Evolutionary conservation across 2,797 vertebrate species (phyloP), one percentile per base, ranked within the genome.

Genomic region (Urophycis tenuis): DNA sequence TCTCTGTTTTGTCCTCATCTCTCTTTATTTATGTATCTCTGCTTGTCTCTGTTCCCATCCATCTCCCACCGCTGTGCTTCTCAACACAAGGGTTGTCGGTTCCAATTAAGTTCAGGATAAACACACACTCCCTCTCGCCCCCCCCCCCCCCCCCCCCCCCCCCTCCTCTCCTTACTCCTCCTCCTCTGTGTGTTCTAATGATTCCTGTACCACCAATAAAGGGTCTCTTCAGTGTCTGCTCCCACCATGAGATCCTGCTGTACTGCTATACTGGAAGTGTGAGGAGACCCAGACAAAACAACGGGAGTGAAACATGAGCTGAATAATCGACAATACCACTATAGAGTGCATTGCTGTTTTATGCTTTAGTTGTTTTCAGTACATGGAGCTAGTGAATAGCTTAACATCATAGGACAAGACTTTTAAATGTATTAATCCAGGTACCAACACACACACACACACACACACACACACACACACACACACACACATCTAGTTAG

Each of bases 51-150:
- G 77, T 92, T 91, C 91, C 88, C 90, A 91, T 88, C 88, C 90
- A 91, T 89, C 87, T 85, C 74, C 85, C 2, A 85, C 80, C 88
- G 14, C 81, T 79, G 81, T 82, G 79, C 85, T 89, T 86, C 84
- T 88, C 79, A 82, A 87, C 90, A 92, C 91, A 92, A 91, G 90
- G 88, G 87, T 89, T 93, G 91, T 93, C 92, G 84, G 82, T 89
- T 93, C 89, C 90, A 92, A 93, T 92, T 91, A 93, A 5, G 73
- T 72, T 80, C 5, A 80, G 77, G 81, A 82, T 75, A n/a, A 86
- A 77, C 87, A 75, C 77, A 8, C 29, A 31, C 71, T 34, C 81
- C 41, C 81, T 31, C 31, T 70, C 35, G 36, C 11, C n/a, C 17
- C 15, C 73, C 60, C 73, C 39, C 45, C 9, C n/a, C 25, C 19